phyloP scores from a whole-genome alignment of 2,113 vertebrate genomes.

The Pseudopodoces humilis region DNA sequence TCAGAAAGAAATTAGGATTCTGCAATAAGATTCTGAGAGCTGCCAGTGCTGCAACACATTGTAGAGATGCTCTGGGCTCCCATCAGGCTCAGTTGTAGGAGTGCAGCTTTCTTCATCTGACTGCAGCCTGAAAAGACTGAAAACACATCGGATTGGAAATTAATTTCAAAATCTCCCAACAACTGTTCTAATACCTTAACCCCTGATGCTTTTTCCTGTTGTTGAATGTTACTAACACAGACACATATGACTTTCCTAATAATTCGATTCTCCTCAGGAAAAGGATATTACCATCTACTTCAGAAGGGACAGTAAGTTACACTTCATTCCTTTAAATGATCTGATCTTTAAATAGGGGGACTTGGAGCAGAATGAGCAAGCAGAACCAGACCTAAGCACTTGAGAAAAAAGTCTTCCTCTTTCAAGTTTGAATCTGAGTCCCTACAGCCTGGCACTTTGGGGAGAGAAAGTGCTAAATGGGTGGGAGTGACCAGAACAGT shows the following conservation, averaged over 20 bases:
- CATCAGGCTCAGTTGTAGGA: accelerated
- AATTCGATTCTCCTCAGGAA: neutral
- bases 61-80: neutral
- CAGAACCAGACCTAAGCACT: neutral
- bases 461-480: neutral
- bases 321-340: neutral
- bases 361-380: neutral
- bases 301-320: neutral
- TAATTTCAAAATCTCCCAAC: neutral
- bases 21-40: neutral
- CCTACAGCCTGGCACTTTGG: neutral
- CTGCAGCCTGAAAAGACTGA: neutral
- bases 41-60: neutral
- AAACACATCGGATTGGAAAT: neutral
- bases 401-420: neutral
- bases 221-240: neutral
- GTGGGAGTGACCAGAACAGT: neutral
- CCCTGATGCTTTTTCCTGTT: neutral
- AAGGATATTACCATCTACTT: neutral
- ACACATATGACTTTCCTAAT: neutral
- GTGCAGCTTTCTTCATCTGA: neutral
- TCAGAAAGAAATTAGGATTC: neutral
- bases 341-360: neutral
- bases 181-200: neutral
- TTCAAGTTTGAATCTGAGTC: neutral